Evolutionary conservation across 2,113 vertebrate species (phyloP).

Genomic region (Hystrix cristata): DNA sequence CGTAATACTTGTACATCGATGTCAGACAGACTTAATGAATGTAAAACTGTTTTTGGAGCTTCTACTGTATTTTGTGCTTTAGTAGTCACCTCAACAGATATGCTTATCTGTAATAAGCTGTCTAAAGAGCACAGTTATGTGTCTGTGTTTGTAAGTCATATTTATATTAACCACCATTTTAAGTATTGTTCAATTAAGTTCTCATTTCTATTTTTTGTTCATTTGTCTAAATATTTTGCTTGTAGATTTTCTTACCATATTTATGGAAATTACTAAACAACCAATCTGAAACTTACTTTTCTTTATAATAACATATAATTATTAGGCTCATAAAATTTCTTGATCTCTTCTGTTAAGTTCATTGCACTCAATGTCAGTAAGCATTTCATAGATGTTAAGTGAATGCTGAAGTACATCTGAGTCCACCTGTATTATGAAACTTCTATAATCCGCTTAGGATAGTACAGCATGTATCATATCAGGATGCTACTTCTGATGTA

Average conservation of each 20-base stretch:
- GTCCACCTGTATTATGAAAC: background rate
- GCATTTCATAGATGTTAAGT: slow-evolving; percentile 42
- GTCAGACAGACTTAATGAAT: background rate
- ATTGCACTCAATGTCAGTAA: background rate
- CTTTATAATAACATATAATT: background rate
- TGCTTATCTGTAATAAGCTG: background rate
- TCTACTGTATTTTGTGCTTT: background rate
- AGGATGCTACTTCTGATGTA: background rate
- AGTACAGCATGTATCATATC: background rate
- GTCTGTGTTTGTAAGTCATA: background rate
- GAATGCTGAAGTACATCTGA: background rate
- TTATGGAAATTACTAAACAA: slow-evolving; percentile 2
- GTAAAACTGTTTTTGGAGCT: background rate
- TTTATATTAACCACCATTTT: background rate
- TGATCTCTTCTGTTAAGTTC: slow-evolving; percentile 12
- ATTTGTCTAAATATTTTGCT: slow-evolving; percentile 9
- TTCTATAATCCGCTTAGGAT: background rate
- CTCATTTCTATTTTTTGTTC: background rate
- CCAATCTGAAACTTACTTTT: background rate
- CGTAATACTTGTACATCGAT: slow-evolving; percentile 43
- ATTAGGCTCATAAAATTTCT: slow-evolving; percentile 17
- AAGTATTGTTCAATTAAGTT: background rate
- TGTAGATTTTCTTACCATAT: slow-evolving; percentile 5
- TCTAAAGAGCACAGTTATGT: background rate
- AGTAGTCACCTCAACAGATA: background rate